These are phyloP conservation scores for Tapera naevia DNA, from an alignment of 2,797 vertebrate genomes.

Conservation along the genomic window DNA sequence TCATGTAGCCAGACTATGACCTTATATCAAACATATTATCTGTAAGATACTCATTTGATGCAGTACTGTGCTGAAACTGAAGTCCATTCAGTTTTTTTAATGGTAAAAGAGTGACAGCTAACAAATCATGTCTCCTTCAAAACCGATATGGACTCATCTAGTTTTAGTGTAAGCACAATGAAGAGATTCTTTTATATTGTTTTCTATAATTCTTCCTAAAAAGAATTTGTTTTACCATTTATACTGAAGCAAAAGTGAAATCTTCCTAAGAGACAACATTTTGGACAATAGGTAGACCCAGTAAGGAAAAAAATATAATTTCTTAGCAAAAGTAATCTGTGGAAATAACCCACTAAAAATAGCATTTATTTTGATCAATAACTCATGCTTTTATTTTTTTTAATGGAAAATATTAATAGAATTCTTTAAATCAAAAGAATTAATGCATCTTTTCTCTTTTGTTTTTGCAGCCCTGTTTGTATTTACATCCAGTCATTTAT, in stretches of 20 bases:
- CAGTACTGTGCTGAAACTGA: neutral
- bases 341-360: slow-evolving; percentile 66
- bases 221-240: slow-evolving; percentile 38
- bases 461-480: slow-evolving; percentile 80
- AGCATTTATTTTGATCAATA: slow-evolving; percentile 76
- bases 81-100: neutral
- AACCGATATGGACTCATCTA: neutral
- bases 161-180: slow-evolving; percentile 9
- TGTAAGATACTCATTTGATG: neutral
- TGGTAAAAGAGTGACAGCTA: neutral
- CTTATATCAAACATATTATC: neutral
- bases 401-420: slow-evolving; percentile 78
- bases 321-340: slow-evolving; percentile 55
- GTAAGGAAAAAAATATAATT: slow-evolving; percentile 52
- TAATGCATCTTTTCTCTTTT: slow-evolving; percentile 66
- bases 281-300: slow-evolving; percentile 52
- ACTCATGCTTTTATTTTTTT: slow-evolving; percentile 71
- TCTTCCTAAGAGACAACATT: slow-evolving; percentile 51
- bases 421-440: slow-evolving; percentile 71
- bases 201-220: slow-evolving; percentile 37
- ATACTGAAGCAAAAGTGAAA: slow-evolving; percentile 49
- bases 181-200: slow-evolving; percentile 5
- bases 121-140: neutral
- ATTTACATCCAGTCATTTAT: slow-evolving; percentile 88
- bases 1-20: neutral